These are phyloP conservation scores for Fragum fragum DNA, from an alignment of 2,888 invertebrate genomes.

Conservation along the genomic window DNA sequence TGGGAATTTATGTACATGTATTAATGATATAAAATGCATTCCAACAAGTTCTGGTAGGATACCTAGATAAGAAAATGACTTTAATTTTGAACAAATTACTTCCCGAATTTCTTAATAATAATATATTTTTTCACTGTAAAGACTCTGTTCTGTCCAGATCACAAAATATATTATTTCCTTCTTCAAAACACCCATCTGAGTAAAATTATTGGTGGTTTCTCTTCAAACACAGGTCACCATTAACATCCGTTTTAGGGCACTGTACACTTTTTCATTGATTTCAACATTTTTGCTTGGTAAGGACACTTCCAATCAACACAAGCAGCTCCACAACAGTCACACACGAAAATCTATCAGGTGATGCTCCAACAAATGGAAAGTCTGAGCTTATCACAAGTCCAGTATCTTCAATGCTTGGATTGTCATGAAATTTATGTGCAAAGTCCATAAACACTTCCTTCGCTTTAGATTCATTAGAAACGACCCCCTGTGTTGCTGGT, in stretches of 20 bases:
- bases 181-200: constrained; percentile 41
- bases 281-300: constrained; percentile 13
- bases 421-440: constrained; percentile 34
- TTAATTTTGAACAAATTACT: constrained; percentile 5
- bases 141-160: constrained; percentile 47
- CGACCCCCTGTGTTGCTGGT: constrained; percentile 56
- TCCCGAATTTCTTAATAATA: constrained; percentile 25
- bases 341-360: constrained; percentile 58
- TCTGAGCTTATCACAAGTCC: constrained; percentile 45
- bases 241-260: constrained; percentile 19
- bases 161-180: constrained; percentile 51
- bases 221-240: constrained; percentile 29
- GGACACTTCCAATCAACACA: constrained; percentile 55
- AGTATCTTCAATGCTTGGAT: constrained; percentile 32
- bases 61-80: not conserved
- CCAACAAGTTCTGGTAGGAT: constrained; percentile 34
- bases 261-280: constrained; percentile 6
- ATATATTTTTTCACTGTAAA: constrained; percentile 41
- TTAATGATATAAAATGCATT: constrained; percentile 5
- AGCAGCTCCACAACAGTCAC: constrained; percentile 56
- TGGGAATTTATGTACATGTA: not conserved
- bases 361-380: constrained; percentile 59
- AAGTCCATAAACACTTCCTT: constrained; percentile 20
- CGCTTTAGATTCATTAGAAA: constrained; percentile 43
- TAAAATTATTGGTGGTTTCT: constrained; percentile 44